Conservation (phyloP, 23 tunicate genomes). For the Diplosoma virens region DNA sequence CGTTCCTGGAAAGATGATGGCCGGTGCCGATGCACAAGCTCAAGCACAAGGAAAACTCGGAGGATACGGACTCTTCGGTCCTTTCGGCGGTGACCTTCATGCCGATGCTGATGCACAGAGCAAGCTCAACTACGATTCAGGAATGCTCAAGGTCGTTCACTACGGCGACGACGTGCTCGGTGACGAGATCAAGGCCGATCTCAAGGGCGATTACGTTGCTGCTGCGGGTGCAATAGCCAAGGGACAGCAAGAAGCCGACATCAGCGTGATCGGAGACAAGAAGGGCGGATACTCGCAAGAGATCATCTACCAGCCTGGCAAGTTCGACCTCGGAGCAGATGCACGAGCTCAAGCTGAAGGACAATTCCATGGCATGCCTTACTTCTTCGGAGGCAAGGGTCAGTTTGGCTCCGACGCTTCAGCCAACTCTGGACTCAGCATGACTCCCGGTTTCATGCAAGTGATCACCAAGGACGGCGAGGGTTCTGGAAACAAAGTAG, state of each 20-base stretch:
- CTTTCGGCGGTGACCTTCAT: not conserved
- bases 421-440: not conserved
- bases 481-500: too few relatives aligned
- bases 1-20: slow-evolving; percentile 4
- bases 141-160: not conserved
- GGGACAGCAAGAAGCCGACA: slow-evolving; percentile 1
- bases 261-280: slow-evolving; percentile 20
- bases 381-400: slow-evolving; percentile 13
- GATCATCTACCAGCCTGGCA: slow-evolving; percentile 9
- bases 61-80: not conserved
- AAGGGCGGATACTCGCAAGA: not conserved
- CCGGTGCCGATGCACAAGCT: slow-evolving; percentile 2
- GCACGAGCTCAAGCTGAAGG: not conserved
- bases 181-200: slow-evolving; percentile 8
- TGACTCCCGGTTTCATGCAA: too few relatives aligned
- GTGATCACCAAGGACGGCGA: too few relatives aligned
- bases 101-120: slow-evolving; percentile 13
- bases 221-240: not conserved
- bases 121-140: not conserved
- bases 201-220: slow-evolving; percentile 4
- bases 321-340: not conserved
- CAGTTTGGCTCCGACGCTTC: not conserved
- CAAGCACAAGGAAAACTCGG: slow-evolving; percentile 4
- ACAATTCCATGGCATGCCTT: not conserved
- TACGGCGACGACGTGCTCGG: not conserved